Conservation (phyloP, 2,113 vertebrate genomes). For the Myrmecophaga tridactyla region DNA sequence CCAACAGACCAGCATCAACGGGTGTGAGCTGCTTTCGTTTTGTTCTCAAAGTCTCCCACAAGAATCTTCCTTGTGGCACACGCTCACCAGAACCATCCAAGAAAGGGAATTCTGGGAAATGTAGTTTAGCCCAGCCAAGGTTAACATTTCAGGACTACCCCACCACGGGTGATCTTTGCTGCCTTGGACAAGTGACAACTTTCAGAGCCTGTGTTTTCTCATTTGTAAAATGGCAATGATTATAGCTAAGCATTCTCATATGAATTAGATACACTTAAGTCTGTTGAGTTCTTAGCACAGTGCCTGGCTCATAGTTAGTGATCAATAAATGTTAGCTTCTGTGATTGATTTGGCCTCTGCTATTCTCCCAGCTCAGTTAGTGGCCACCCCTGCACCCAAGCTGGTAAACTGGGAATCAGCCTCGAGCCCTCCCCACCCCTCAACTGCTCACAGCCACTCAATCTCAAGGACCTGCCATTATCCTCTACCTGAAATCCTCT, state of each 20-base stretch:
- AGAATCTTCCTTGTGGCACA: not conserved
- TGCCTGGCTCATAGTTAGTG: not conserved
- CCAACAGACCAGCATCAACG: fast-evolving
- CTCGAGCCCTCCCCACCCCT: not conserved
- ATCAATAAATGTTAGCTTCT: not conserved
- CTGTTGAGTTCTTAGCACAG: not conserved
- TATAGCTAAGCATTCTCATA: not conserved
- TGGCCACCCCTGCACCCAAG: not conserved
- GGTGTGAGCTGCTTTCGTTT: not conserved
- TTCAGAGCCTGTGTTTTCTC: not conserved
- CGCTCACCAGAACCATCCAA: not conserved
- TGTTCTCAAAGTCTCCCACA: not conserved
- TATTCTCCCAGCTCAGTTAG: not conserved
- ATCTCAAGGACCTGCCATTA: not conserved
- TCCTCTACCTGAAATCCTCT: not conserved
- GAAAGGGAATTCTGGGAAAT: not conserved
- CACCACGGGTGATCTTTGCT: not conserved
- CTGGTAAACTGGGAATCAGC: not conserved
- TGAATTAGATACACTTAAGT: not conserved
- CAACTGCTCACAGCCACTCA: not conserved
- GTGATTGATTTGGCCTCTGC: not conserved
- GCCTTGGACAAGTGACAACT: not conserved
- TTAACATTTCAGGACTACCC: not conserved
- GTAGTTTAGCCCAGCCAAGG: not conserved
- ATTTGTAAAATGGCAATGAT: not conserved